Percentiles rank a stretch among this genome's conserved stretches.
These are phyloP conservation scores for Willisornis vidua DNA, from an alignment of 2,113 vertebrate genomes.

Conservation along the genomic window DNA sequence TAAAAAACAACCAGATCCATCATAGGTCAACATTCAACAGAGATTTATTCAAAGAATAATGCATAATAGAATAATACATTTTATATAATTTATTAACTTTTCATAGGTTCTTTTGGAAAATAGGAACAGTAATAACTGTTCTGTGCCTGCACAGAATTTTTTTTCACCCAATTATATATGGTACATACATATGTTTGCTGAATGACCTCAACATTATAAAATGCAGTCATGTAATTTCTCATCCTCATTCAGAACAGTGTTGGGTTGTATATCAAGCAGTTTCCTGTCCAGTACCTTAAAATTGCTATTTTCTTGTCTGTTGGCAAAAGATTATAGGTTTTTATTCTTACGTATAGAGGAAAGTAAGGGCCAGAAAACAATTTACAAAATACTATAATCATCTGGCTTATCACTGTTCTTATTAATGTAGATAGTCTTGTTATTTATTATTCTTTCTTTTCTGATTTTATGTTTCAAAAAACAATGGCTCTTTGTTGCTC, in stretches of 20 bases:
- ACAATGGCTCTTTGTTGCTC: not conserved
- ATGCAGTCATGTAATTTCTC: not conserved
- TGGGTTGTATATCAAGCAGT: not conserved
- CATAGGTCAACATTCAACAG: not conserved
- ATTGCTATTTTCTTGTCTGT: not conserved
- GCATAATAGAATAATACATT: not conserved
- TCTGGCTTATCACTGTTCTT: not conserved
- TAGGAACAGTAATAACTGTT: not conserved
- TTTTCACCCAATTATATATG: not conserved
- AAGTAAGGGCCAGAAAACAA: not conserved
- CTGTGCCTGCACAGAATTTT: not conserved
- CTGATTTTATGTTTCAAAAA: not conserved
- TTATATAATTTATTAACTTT: not conserved
- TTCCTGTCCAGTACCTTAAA: not conserved
- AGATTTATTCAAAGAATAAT: not conserved
- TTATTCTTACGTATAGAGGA: not conserved
- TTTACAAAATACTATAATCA: conserved; percentile 28
- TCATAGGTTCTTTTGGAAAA: not conserved
- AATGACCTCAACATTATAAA: not conserved
- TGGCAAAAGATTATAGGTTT: not conserved
- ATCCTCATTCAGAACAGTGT: not conserved
- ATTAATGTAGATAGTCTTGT: not conserved
- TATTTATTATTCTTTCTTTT: conserved; percentile 9
- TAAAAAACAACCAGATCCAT: not conserved
- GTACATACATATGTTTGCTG: not conserved